Base-by-base conservation (phyloP, 2,888 invertebrate genomes). In the Steinernema carpocapsae region DNA sequence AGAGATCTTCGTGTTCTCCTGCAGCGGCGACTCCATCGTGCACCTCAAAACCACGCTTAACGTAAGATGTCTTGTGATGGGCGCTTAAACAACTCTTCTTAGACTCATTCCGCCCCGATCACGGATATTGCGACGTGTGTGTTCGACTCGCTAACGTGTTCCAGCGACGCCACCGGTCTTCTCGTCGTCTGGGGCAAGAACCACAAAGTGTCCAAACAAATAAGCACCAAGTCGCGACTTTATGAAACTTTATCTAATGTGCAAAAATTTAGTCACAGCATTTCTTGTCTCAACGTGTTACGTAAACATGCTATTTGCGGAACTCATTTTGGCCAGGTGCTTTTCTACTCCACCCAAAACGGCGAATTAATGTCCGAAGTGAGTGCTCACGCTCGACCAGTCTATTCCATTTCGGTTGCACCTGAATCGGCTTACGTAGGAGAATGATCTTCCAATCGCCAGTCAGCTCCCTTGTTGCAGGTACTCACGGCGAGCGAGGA, bases 381-480 rank as follows among this genome's bases (percentile, higher is more conserved):
- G 29, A 72, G 76, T 64, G 83, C 82, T 17, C 85, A 87, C 74
- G 71, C 76, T 0, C 73, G 86, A 14, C 77, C 82, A n/a, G 78
- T 86, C 0, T 83, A 80, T 7, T 74, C 80, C 14, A 78, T 86
- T 24, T 79, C 84, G 0, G 86, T 87, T 3, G 86, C 86, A n/a
- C 85, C 86, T 0, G 86, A 86, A 73, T 86, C 86, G 45, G 86
- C 86, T 7, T 86, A 86, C 71, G 81, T 82, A 70, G 72, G 72
- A 42, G 19, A 37, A 37, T 37, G 37, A 37, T 37, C 32, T 70
- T 37, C 7, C 10, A 32, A 37, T 4, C 6, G 29, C 7, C 19
- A 10, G 29, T 14, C 17, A 7, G 7, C 17, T n/a, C 3, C 19
- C 14, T 64, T 64, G 14, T 71, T 77, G 32, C 43, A 82, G 81